Evolutionary conservation across 2,888 invertebrate genomes (phyloP).

Genomic region (Cephus runcator): DNA sequence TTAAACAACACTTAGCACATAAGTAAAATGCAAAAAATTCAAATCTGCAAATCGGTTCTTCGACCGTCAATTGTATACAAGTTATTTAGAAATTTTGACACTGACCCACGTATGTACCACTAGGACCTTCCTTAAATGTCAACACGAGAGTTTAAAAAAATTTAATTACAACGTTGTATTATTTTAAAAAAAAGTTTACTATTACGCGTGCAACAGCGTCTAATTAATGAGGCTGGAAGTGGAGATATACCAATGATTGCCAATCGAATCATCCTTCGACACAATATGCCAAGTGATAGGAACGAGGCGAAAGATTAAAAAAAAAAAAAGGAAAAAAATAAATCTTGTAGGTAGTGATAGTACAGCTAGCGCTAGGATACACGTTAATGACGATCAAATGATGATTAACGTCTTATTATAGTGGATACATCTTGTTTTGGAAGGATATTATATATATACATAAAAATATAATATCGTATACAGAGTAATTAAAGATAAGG

Average conservation of each 20-base stretch:
- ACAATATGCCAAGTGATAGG: neutral
- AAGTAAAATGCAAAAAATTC: neutral
- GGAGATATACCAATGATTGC: neutral
- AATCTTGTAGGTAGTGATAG: neutral
- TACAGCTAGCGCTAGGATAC: neutral
- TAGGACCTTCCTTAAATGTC: neutral
- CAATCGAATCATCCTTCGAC: neutral
- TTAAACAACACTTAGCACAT: neutral
- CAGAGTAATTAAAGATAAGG: neutral
- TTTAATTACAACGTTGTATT: neutral
- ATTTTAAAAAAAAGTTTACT: neutral
- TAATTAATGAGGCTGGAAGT: neutral
- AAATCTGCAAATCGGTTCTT: neutral
- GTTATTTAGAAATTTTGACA: neutral
- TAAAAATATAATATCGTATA: constrained; percentile 23
- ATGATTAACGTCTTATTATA: neutral
- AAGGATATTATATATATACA: constrained; percentile 22
- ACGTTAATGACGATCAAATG: neutral
- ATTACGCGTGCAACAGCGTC: neutral
- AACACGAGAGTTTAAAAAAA: neutral
- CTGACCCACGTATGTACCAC: neutral
- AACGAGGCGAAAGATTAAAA: no score
- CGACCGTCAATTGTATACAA: neutral
- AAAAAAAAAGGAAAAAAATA: neutral
- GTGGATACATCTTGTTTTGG: constrained; percentile 37